Evolutionary conservation across 2,888 invertebrate species (phyloP), one percentile per base, ranked within the genome.

Genomic region (Piscicola geometra): DNA sequence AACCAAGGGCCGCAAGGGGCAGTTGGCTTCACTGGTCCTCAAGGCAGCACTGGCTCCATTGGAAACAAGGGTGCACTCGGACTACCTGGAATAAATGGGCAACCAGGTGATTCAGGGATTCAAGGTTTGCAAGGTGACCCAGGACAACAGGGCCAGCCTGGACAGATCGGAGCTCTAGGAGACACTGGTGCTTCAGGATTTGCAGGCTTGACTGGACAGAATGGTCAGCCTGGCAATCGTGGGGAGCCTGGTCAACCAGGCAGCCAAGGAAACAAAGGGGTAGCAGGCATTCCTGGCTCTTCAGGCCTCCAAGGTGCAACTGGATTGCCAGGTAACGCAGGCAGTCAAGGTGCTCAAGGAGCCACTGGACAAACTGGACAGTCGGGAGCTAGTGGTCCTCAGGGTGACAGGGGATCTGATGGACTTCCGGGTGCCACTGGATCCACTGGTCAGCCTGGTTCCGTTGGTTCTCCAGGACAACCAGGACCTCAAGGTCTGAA

Each of bases 1-100:
- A 64, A 66, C 15, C 30, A 30, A 33, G 77, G 77, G 18, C 30
- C 35, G 3, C 73, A 78, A 30, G 84, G 84, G 71, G 81, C 81
- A 32, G 75, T 68, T 47, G 83, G 83, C 21, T 35, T 76, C 47
- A 36, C 52, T 33, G 78, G 78, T 30, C 18, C 36, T 12, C 67
- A 73, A 73, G 73, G 73, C 28, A 15, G n/a, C 33, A 60, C n/a
- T 32, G 77, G 77, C 41, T 28, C 66, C 28, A 32, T 70, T 70
- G 76, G 76, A 32, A 30, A 30, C 9, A 32, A 36, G 18, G 76
- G 76, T 1, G 66, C 76, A 21, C 5, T 75, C 66, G 76, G 76
- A 33, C 64, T n/a, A 21, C 76, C 73, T 25, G 76, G 76, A 41
- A 1, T 64, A 69, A 25, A 93, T 18, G 85, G 88, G 25, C 90